These are phyloP conservation scores for Hesperophylax magnus DNA, from an alignment of 1,140 invertebrate species.

Conservation along the genomic window DNA sequence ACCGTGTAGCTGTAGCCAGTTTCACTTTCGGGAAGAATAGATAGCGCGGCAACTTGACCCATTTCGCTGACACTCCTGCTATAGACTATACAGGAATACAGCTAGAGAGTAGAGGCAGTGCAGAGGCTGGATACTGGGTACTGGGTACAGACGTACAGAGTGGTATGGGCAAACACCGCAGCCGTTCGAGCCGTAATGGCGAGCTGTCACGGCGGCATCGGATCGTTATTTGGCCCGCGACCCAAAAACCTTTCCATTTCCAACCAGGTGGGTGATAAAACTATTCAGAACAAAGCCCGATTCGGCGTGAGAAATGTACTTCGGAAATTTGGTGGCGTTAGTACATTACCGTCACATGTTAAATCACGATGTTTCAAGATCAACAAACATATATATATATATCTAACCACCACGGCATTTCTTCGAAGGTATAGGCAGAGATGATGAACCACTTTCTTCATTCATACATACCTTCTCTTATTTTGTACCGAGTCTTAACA, in stretches of 20 bases:
- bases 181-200: conserved; percentile 21
- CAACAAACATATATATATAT: background rate
- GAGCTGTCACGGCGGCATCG: conserved; percentile 40
- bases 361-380: no score
- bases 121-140: no score
- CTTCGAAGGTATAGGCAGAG: background rate
- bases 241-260: conserved; percentile 24
- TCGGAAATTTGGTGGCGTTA: background rate
- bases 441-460: background rate
- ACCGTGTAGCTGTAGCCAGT: background rate
- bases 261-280: conserved; percentile 34
- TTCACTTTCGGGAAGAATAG: conserved; percentile 31
- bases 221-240: conserved; percentile 50
- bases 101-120: no score
- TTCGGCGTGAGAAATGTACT: background rate
- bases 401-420: background rate
- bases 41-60: conserved; percentile 39
- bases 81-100: background rate
- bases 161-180: background rate
- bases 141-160: no score
- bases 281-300: conserved; percentile 9
- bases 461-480: no score
- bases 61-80: conserved; percentile 27
- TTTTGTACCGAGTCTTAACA: no score
- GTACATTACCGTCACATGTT: no score